Conservation (phyloP, 2,113 vertebrate genomes). For the Poecile atricapillus region DNA sequence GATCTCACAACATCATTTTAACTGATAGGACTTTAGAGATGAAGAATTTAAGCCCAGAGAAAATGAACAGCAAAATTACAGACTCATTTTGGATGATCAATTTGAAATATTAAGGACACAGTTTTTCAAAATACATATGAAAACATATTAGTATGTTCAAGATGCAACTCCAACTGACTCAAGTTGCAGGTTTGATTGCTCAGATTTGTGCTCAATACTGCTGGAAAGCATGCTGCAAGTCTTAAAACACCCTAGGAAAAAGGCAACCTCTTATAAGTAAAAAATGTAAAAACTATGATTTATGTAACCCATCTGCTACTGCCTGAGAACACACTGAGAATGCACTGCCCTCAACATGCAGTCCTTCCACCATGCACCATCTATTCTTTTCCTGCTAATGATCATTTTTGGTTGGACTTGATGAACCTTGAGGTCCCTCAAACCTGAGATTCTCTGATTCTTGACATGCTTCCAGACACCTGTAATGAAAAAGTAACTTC, state of each 20-base stretch:
- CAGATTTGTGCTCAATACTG: not conserved
- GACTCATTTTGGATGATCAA: not conserved
- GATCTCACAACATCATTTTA: not conserved
- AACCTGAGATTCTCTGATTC: not conserved
- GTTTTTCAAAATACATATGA: not conserved
- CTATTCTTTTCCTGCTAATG: not conserved
- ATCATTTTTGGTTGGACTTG: not conserved
- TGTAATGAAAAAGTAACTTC: not conserved
- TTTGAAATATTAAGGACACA: not conserved
- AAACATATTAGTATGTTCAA: not conserved
- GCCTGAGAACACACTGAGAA: not conserved
- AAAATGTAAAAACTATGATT: not conserved
- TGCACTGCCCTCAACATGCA: accelerated
- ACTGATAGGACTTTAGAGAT: not conserved
- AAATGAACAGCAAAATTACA: not conserved
- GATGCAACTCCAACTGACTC: not conserved
- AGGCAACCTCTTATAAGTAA: not conserved
- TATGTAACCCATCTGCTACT: not conserved
- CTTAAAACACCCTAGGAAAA: not conserved
- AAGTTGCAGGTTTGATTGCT: not conserved
- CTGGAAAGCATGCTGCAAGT: not conserved
- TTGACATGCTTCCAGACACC: not conserved
- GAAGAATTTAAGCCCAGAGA: not conserved
- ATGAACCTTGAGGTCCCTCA: not conserved
- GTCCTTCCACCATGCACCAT: not conserved